These are phyloP conservation scores for Bombyx mandarina DNA, from an alignment of 1,140 invertebrate species.

Conservation along the genomic window DNA sequence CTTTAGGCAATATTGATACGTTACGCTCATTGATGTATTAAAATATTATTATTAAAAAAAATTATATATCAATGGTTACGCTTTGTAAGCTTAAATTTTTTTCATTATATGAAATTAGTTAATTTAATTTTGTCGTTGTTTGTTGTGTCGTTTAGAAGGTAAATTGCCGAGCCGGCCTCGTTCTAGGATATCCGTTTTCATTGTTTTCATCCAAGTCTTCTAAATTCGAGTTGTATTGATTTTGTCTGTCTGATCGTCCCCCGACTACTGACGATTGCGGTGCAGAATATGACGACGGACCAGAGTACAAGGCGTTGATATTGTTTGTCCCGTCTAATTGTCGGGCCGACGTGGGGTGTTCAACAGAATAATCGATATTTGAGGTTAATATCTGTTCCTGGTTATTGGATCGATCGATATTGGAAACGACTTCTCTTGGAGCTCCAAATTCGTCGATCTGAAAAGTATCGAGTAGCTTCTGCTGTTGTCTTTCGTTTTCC, in stretches of 20 bases:
- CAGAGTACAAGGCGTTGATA: constrained; percentile 34
- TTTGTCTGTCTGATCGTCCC: constrained; percentile 19
- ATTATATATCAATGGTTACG: no score
- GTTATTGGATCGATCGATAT: constrained; percentile 16
- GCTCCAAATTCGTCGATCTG: constrained; percentile 36
- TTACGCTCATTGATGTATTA: no score
- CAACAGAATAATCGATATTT: constrained; percentile 30
- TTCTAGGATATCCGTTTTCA: constrained; percentile 38
- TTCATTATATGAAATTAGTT: no score
- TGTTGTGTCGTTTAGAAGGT: constrained; percentile 13
- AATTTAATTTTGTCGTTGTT: no score
- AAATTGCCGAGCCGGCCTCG: constrained; percentile 28
- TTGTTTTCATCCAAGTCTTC: constrained; percentile 41
- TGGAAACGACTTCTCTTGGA: constrained; percentile 18
- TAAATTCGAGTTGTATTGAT: constrained; percentile 32
- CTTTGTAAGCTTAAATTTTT: no score
- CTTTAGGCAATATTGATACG: no score
- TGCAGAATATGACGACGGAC: constrained; percentile 53
- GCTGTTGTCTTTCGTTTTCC: constrained; percentile 40
- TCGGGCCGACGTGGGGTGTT: constrained; percentile 24
- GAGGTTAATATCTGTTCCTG: constrained; percentile 20
- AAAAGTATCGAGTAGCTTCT: constrained; percentile 37
- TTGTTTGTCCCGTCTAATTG: constrained; percentile 21
- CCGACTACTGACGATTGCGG: constrained; percentile 44
- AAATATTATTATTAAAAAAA: no score